Evolutionary conservation across 2,797 vertebrate species (phyloP).

Genomic region (Amniataba percoides): DNA sequence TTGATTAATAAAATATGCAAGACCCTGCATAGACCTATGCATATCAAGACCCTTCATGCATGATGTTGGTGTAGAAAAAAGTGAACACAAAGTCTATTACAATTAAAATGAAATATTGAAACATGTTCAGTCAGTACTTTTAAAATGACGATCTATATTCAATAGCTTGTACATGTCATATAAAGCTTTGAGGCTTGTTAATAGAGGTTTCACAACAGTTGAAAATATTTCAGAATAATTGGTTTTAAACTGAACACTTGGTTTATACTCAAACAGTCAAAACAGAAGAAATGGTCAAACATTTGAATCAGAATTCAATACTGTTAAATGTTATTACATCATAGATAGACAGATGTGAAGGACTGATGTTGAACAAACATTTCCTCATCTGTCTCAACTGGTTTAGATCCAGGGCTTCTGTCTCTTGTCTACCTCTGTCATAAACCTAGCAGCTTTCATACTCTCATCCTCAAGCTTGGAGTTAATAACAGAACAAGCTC

Average conservation of each 20-base stretch:
- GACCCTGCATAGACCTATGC: neutral
- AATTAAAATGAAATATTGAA: neutral
- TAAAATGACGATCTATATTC: no score
- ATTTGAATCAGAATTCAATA: no score
- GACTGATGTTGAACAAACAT: neutral
- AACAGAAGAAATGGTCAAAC: no score
- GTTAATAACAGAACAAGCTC: neutral
- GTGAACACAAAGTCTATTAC: neutral
- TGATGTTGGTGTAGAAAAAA: neutral
- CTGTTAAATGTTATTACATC: no score
- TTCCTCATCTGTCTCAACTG: neutral
- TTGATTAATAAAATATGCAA: neutral
- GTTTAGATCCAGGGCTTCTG: constrained; percentile 32
- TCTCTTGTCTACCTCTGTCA: neutral
- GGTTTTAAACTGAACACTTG: neutral
- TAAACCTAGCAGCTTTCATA: neutral
- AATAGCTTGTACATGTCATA: no score
- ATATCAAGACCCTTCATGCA: neutral
- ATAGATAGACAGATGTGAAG: neutral
- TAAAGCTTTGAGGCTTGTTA: neutral
- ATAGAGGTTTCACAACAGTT: no score
- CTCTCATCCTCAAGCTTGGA: neutral
- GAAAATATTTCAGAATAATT: neutral
- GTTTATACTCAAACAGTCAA: no score
- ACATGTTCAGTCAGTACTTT: neutral